A percentile compares a stretch with the other conserved stretches of the same genome.
Conservation (phyloP, 2,113 vertebrate genomes). For the Lophura nycthemera region DNA sequence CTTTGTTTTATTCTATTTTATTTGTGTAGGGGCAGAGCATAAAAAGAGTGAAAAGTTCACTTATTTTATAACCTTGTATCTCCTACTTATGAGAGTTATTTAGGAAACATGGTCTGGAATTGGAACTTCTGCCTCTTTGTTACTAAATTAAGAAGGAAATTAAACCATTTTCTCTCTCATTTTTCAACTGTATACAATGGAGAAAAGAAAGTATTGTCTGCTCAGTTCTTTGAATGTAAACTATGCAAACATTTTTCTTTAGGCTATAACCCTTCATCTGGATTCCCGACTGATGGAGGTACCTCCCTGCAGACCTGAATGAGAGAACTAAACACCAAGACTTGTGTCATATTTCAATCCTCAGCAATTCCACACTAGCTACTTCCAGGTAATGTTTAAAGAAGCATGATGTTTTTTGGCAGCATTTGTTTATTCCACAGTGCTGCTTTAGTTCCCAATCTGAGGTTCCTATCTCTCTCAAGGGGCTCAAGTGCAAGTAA, state of each 20-base stretch:
- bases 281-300: neutral
- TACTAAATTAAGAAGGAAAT: neutral
- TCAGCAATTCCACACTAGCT: neutral
- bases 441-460: neutral
- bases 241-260: neutral
- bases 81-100: neutral
- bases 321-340: neutral
- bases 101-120: neutral
- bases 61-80: neutral
- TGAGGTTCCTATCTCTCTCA: neutral
- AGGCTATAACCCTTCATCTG: neutral
- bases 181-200: neutral
- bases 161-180: neutral
- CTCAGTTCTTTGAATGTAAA: neutral
- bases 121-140: neutral
- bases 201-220: neutral
- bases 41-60: neutral
- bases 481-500: neutral
- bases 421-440: neutral
- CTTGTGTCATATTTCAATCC: neutral
- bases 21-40: neutral
- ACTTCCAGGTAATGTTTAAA: neutral
- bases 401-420: neutral
- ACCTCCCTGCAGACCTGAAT: neutral
- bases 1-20: neutral